Evolutionary conservation across 2,888 invertebrate genomes (phyloP).

Genomic region (Idaea dimidiata): DNA sequence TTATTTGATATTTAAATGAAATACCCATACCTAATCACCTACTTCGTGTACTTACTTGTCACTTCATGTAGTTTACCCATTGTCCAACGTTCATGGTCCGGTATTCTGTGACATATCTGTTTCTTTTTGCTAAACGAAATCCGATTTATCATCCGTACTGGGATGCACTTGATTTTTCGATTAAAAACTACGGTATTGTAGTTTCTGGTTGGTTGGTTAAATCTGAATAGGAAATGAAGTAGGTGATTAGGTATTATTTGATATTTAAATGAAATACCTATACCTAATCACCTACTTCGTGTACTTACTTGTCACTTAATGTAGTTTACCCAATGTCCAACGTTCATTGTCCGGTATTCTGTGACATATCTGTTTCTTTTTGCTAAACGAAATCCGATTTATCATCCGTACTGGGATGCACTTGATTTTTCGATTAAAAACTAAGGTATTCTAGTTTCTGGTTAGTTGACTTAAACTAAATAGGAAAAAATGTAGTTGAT

Average conservation of each 20-base stretch:
- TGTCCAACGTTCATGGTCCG: constrained; percentile 7
- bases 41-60: too few relatives aligned
- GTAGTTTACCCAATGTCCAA: constrained; percentile 36
- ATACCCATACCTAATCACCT: too few relatives aligned
- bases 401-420: constrained; percentile 11
- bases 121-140: background rate
- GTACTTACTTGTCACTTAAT: constrained; percentile 55
- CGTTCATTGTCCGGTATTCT: background rate
- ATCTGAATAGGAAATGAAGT: constrained; percentile 11
- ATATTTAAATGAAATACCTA: too few relatives aligned
- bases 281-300: too few relatives aligned
- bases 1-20: too few relatives aligned
- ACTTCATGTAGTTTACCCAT: constrained; percentile 46
- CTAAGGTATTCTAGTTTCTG: too few relatives aligned
- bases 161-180: constrained; percentile 6
- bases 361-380: constrained; percentile 20
- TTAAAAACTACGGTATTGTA: background rate
- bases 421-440: too few relatives aligned
- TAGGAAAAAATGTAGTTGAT: constrained; percentile 9
- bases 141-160: constrained; percentile 11
- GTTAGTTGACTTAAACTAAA: constrained; percentile 8
- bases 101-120: constrained; percentile 21
- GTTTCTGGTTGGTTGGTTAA: constrained; percentile 5
- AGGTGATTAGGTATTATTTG: too few relatives aligned
- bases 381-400: constrained; percentile 4